These are phyloP conservation scores for Hypomecis atomaria DNA, from an alignment of 2,888 invertebrate species.

Conservation along the genomic window DNA sequence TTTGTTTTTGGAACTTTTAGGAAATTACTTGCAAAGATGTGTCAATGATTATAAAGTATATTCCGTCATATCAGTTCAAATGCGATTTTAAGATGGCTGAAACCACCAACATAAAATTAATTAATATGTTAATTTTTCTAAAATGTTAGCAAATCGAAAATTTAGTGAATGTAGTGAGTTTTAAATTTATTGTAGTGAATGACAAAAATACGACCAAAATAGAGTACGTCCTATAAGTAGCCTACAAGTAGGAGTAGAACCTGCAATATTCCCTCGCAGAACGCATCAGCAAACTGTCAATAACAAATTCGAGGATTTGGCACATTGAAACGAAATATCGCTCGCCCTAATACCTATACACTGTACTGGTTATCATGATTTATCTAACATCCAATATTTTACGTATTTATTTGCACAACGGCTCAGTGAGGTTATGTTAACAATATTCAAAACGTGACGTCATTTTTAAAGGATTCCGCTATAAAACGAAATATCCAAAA, in stretches of 20 bases:
- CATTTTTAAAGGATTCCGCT: constrained; percentile 57
- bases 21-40: too few relatives aligned
- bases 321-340: constrained; percentile 57
- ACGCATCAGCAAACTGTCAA: constrained; percentile 30
- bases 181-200: too few relatives aligned
- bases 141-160: too few relatives aligned
- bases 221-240: too few relatives aligned
- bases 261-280: constrained; percentile 1
- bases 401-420: constrained; percentile 61
- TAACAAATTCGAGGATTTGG: constrained; percentile 56
- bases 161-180: too few relatives aligned
- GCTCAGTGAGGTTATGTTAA: constrained; percentile 42
- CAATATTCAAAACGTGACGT: constrained; percentile 48
- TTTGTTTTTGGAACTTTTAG: too few relatives aligned
- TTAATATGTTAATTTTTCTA: too few relatives aligned
- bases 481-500: constrained; percentile 59
- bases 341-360: constrained; percentile 56
- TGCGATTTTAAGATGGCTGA: too few relatives aligned
- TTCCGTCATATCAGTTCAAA: too few relatives aligned
- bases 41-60: too few relatives aligned
- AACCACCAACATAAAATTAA: too few relatives aligned
- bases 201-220: not conserved
- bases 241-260: not conserved
- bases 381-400: constrained; percentile 66
- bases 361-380: constrained; percentile 54